Evolutionary conservation across 2,888 invertebrate genomes (phyloP), one percentile per base, ranked within the genome.

Genomic region (Formica aserva): DNA sequence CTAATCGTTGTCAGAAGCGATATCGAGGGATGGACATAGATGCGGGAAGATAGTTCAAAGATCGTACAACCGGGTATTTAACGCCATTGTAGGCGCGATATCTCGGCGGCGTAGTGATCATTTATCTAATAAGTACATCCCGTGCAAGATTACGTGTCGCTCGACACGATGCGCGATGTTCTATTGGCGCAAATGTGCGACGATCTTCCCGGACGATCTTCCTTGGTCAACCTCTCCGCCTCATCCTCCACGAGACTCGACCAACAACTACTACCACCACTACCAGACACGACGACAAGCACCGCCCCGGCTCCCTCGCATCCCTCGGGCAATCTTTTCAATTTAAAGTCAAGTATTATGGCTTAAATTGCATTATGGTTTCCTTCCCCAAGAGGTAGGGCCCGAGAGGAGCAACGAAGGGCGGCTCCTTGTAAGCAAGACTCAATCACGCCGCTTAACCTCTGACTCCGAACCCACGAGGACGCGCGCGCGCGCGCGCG

Each of bases 321-420:
- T 93, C 94, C 94, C 94, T 92, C 93, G 93, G 94, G 94, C 94
- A 94, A 94, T 94, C 94, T 94, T 94, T 94, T 94, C 94, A 94
- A 94, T 94, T 94, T 94, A 94, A 94, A 94, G 94, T 94, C 94
- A 94, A 94, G 94, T 93, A 94, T 94, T 94, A 94, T 94, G 92
- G 94, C 93, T 94, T 93, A 94, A 94, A 94, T 94, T 94, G 94
- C 94, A 94, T 94, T 94, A 94, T 93, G 94, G 93, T 94, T 93
- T 92, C 92, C 92, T 92, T 92, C 91, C 92, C 92, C 92, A 91
- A 88, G 87, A 87, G 86, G 87, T 87, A 92, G 87, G 89, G 89
- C 87, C 86, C 85, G 90, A 89, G 90, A 89, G 90, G 88, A 91
- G 91, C 89, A 87, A 87, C 87, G 91, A 91, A 92, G 92, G 93